phyloP scores from a whole-genome alignment of 2,113 vertebrate species.

The Archilochus colubris region DNA sequence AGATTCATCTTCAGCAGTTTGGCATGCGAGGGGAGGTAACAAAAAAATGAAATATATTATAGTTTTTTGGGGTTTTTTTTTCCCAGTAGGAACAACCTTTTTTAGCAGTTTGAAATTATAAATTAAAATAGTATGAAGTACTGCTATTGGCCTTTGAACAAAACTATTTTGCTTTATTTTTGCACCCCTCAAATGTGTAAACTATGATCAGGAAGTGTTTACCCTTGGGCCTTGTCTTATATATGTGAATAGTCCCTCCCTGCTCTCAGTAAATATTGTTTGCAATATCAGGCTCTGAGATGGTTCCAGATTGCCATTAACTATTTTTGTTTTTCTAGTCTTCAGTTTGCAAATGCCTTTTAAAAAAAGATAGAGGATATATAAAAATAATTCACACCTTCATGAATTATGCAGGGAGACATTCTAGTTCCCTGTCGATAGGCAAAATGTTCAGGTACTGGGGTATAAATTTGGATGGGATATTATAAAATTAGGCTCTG shows the following conservation, averaged over 20 bases:
- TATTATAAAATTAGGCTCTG: constrained; percentile 31
- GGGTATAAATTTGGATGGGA: not conserved
- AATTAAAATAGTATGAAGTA: not conserved
- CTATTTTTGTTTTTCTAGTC: not conserved
- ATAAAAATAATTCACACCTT: constrained; percentile 32
- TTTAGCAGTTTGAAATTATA: not conserved
- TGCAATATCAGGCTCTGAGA: not conserved
- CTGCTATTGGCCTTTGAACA: not conserved
- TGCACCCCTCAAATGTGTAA: not conserved
- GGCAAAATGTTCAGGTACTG: constrained; percentile 18
- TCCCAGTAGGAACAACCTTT: not conserved
- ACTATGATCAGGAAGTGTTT: not conserved
- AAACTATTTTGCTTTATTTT: not conserved
- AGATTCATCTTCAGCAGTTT: constrained; percentile 12
- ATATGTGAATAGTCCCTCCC: not conserved
- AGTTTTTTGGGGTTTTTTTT: not conserved
- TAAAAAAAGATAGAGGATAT: not conserved
- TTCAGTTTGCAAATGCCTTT: not conserved
- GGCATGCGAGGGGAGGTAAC: not conserved
- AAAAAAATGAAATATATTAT: not conserved
- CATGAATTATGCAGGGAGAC: constrained; percentile 54
- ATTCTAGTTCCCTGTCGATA: not conserved
- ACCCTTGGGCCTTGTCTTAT: not conserved
- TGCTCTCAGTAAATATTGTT: not conserved
- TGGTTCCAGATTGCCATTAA: not conserved